phyloP scores from a whole-genome alignment of 23 tunicate genomes.

The Ascidia mentula region DNA sequence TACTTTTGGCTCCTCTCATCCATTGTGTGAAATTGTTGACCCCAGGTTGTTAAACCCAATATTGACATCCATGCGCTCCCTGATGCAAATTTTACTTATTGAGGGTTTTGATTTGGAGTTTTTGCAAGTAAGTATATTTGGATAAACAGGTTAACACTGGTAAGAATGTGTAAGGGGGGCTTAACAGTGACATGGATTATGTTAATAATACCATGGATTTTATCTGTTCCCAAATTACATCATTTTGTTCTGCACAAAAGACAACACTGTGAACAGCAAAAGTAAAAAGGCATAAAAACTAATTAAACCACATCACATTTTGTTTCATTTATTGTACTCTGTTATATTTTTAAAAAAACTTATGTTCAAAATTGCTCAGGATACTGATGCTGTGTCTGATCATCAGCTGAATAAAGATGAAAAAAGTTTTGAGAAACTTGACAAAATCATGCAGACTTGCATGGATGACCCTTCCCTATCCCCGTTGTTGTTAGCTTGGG shows the following conservation, averaged over 20 bases:
- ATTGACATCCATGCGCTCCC: constrained; percentile 43
- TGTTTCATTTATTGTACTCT: too few relatives aligned
- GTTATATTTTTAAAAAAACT: not conserved
- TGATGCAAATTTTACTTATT: constrained; percentile 69
- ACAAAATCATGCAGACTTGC: constrained; percentile 29
- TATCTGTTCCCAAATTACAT: too few relatives aligned
- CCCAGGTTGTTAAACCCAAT: constrained; percentile 18
- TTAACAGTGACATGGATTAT: too few relatives aligned
- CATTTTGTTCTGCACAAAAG: too few relatives aligned
- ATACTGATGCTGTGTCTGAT: constrained; percentile 52
- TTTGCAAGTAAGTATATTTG: constrained; percentile 73
- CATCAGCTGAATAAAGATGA: constrained; percentile 54
- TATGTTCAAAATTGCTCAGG: constrained; percentile 23
- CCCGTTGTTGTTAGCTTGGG: constrained; percentile 70
- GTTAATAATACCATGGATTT: too few relatives aligned
- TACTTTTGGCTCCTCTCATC: constrained; percentile 74
- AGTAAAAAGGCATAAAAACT: too few relatives aligned
- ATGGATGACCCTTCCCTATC: constrained; percentile 37
- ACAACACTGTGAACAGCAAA: not conserved
- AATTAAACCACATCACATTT: too few relatives aligned
- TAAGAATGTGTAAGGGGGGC: too few relatives aligned
- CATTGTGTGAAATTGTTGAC: constrained; percentile 35
- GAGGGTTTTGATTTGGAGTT: constrained; percentile 91
- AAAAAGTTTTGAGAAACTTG: constrained; percentile 39
- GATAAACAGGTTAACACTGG: too few relatives aligned